These are phyloP conservation scores for Eulemur mongoz DNA, from an alignment of 2,797 vertebrate species.

Conservation along the genomic window DNA sequence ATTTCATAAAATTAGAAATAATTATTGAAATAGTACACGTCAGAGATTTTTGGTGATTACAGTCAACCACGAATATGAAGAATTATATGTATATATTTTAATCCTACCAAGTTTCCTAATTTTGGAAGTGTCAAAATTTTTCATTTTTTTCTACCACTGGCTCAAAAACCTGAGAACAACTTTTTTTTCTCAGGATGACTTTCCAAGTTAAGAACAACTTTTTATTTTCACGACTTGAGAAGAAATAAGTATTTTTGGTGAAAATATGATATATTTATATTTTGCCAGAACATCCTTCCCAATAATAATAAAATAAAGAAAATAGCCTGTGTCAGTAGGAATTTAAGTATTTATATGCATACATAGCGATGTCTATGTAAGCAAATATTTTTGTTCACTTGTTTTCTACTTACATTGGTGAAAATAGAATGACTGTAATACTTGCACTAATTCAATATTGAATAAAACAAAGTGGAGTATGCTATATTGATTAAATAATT, in stretches of 20 bases:
- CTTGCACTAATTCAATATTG: background rate
- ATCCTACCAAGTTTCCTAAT: background rate
- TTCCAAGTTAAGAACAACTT: too few relatives aligned
- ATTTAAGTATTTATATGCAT: background rate
- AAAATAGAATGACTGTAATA: background rate
- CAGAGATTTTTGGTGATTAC: background rate
- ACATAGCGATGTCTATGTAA: background rate
- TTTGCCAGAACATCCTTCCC: background rate
- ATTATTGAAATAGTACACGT: background rate
- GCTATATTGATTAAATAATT: background rate
- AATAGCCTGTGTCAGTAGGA: background rate
- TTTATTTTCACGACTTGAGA: background rate
- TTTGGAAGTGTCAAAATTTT: background rate
- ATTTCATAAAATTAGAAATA: background rate
- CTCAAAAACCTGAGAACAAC: background rate
- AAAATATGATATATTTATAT: background rate
- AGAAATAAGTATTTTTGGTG: background rate
- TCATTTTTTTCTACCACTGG: background rate
- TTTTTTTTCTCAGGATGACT: background rate
- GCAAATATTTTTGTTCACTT: background rate
- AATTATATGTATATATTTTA: background rate
- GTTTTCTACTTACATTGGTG: background rate
- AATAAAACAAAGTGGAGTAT: slow-evolving; percentile 18
- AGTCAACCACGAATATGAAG: background rate
- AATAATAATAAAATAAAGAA: background rate